These are phyloP conservation scores for Leiothrix lutea DNA, from an alignment of 2,113 vertebrate genomes.

Conservation along the genomic window DNA sequence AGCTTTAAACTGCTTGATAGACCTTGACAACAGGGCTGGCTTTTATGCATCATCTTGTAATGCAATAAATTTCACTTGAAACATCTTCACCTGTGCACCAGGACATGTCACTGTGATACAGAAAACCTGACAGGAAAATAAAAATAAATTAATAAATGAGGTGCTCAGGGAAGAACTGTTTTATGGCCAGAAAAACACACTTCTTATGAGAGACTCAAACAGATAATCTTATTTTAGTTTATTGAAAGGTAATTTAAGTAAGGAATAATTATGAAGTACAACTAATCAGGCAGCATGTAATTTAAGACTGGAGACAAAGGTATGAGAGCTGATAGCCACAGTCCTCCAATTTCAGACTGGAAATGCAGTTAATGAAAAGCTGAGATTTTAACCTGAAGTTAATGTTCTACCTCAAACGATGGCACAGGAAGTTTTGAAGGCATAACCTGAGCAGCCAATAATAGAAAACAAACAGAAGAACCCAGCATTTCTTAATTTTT, in stretches of 20 bases:
- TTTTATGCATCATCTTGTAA: not conserved
- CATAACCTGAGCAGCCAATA: not conserved
- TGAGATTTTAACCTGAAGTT: not conserved
- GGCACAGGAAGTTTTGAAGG: not conserved
- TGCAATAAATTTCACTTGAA: not conserved
- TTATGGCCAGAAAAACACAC: not conserved
- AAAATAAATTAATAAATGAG: not conserved
- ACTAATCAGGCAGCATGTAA: not conserved
- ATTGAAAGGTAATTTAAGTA: not conserved
- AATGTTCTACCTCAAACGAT: not conserved
- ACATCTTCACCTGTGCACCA: not conserved
- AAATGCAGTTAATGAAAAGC: conserved; percentile 12
- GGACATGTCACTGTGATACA: not conserved
- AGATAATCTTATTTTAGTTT: not conserved
- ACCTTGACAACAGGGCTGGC: not conserved
- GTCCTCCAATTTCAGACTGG: not conserved
- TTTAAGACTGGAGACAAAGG: not conserved
- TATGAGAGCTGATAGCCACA: not conserved
- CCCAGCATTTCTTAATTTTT: not conserved
- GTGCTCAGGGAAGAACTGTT: not conserved
- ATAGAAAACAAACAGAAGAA: not conserved
- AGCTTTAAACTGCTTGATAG: not conserved
- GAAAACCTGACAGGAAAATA: not conserved
- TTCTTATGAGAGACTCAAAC: not conserved
- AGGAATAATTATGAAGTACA: not conserved